phyloP scores from a whole-genome alignment of 2,888 invertebrate species.

The Tetragonula carbonaria region DNA sequence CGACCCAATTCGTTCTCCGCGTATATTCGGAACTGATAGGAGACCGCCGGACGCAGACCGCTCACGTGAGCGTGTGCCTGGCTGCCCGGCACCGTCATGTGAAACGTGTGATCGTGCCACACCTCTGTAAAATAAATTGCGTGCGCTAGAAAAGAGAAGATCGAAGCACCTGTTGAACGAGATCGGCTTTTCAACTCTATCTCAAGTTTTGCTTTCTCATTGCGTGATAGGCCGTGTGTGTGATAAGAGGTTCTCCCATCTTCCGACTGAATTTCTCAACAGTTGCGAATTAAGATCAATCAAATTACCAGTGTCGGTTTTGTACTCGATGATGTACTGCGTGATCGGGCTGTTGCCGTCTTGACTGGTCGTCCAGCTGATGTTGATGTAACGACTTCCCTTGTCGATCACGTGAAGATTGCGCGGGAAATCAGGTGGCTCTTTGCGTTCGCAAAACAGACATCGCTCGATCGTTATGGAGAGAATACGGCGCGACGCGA shows the following conservation, averaged over 20 bases:
- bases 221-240: not conserved
- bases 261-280: not conserved
- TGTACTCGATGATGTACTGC: constrained; percentile 95
- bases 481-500: no score
- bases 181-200: constrained; percentile 69
- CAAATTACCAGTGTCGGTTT: constrained; percentile 90
- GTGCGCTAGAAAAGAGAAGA: constrained; percentile 14
- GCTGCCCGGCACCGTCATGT: constrained; percentile 92
- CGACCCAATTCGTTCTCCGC: constrained; percentile 95
- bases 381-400: constrained; percentile 92
- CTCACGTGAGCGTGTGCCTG: constrained; percentile 92
- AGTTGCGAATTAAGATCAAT: not conserved
- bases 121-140: constrained; percentile 86
- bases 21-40: constrained; percentile 94
- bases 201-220: no score
- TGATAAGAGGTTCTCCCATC: not conserved
- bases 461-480: no score
- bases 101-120: constrained; percentile 93
- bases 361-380: constrained; percentile 96
- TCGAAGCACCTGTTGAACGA: constrained; percentile 20
- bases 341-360: constrained; percentile 95
- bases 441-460: constrained; percentile 80
- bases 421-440: constrained; percentile 95
- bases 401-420: constrained; percentile 94
- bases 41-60: constrained; percentile 93